A percentile compares a stretch with the other conserved stretches of the same genome.
Conservation (phyloP, 2,888 invertebrate species). For the Apamea anceps region DNA sequence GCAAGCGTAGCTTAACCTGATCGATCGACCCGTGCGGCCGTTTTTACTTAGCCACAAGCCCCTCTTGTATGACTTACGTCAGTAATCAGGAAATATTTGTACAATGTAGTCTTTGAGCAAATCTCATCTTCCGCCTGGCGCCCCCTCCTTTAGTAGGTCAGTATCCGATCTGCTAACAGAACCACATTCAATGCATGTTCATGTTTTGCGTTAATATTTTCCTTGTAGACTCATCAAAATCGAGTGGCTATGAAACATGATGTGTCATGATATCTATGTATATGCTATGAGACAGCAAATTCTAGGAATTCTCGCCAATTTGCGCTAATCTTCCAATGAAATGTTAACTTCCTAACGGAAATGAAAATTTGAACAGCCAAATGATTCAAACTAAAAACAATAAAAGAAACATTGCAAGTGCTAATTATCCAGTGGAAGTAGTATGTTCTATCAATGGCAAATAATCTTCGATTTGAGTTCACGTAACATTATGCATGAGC, state of each 20-base stretch:
- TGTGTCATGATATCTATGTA: slow-evolving; percentile 11
- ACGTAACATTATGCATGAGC: slow-evolving; percentile 9
- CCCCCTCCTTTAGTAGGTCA: slow-evolving; percentile 56
- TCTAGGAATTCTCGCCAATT: slow-evolving; percentile 36
- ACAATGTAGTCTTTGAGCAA: slow-evolving; percentile 37
- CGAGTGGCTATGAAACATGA: slow-evolving; percentile 35
- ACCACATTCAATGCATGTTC: slow-evolving; percentile 19
- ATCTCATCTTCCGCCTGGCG: slow-evolving; percentile 48
- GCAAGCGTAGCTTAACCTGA: background rate
- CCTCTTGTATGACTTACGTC: background rate
- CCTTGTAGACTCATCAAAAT: slow-evolving; percentile 52
- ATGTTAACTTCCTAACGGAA: slow-evolving; percentile 22
- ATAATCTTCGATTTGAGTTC: slow-evolving; percentile 15
- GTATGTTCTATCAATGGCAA: background rate
- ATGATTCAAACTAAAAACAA: slow-evolving; percentile 1
- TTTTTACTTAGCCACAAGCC: background rate
- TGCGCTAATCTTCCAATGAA: background rate
- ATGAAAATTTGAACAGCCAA: background rate
- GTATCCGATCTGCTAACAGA: slow-evolving; percentile 29
- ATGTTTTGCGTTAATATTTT: slow-evolving; percentile 47
- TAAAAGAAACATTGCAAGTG: background rate
- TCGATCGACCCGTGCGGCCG: background rate
- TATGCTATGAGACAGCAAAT: slow-evolving; percentile 36
- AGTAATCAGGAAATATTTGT: slow-evolving; percentile 41
- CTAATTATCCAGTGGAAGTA: background rate